Conservation (phyloP, 2,888 invertebrate genomes). For the Autographa pulchrina region DNA sequence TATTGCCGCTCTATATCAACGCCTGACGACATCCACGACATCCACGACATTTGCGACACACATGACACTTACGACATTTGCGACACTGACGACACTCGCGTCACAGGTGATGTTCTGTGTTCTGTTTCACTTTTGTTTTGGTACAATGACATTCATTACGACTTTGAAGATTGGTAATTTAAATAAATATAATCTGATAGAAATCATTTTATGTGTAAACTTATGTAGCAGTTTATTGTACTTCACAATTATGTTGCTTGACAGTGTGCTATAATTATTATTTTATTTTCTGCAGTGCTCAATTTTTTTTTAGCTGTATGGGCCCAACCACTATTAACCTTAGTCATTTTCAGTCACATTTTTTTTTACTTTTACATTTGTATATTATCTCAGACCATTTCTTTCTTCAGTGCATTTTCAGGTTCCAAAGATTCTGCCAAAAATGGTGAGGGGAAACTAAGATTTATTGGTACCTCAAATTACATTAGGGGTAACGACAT, state of each 20-base stretch:
- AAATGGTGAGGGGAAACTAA: constrained; percentile 16
- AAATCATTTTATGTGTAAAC: no score
- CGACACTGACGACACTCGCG: constrained; percentile 57
- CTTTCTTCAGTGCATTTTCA: background rate
- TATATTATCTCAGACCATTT: no score
- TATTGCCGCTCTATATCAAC: constrained; percentile 71
- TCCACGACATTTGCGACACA: constrained; percentile 59
- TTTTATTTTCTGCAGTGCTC: no score
- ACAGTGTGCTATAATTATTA: no score
- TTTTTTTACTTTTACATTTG: no score
- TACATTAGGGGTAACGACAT: constrained; percentile 24
- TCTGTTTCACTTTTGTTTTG: constrained; percentile 17
- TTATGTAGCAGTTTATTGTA: no score
- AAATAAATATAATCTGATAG: no score
- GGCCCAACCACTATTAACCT: no score
- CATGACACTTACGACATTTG: constrained; percentile 58
- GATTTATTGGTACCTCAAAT: constrained; percentile 36
- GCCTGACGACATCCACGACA: constrained; percentile 65
- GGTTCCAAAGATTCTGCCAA: background rate
- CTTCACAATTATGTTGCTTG: no score
- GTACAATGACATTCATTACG: background rate
- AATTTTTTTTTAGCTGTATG: no score
- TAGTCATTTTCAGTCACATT: no score
- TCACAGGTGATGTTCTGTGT: constrained; percentile 43
- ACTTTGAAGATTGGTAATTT: background rate